A percentile compares a stretch with the other conserved stretches of the same genome.
phyloP scores from a whole-genome alignment of 2,797 vertebrate genomes.

The Distichodus sexfasciatus region DNA sequence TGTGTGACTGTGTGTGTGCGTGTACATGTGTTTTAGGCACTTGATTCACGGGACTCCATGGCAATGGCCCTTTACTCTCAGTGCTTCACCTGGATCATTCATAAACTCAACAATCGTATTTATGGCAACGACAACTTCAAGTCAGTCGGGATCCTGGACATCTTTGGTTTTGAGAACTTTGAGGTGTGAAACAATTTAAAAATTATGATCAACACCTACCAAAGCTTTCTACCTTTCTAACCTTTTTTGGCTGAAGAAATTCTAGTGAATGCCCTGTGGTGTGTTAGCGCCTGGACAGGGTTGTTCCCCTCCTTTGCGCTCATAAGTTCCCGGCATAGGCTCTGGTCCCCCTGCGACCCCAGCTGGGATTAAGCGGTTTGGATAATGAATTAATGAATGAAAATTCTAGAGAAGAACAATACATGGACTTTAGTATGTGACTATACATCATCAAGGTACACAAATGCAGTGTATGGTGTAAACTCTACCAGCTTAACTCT shows the following conservation, averaged over 20 bases:
- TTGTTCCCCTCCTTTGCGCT: too few species aligned
- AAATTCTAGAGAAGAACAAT: too few species aligned
- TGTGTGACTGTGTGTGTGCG: constrained; percentile 7
- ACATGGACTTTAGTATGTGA: too few species aligned
- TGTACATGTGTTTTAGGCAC: constrained; percentile 71
- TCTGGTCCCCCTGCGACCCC: too few species aligned
- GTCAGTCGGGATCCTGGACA: constrained; percentile 95
- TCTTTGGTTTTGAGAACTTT: constrained; percentile 98
- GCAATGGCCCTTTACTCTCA: constrained; percentile 98
- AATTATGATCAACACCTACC: neutral
- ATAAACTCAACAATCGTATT: constrained; percentile 89
- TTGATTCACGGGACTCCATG: constrained; percentile 94
- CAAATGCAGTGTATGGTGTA: too few species aligned
- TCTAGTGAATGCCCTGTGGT: too few species aligned
- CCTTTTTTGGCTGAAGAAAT: too few species aligned
- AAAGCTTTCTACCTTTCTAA: neutral
- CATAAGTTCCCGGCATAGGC: too few species aligned
- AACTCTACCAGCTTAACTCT: neutral
- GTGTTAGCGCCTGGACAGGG: too few species aligned
- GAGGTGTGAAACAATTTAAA: constrained; percentile 71
- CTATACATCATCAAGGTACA: too few species aligned
- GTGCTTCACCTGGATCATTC: constrained; percentile 95
- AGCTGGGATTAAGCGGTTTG: too few species aligned
- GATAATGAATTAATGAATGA: too few species aligned
- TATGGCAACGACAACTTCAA: constrained; percentile 89